Evolutionary conservation across 30 jellyfish, hydroid and myxozoan genomes (phyloP), one percentile per base, ranked within the genome.

Genomic region (Cassiopea xamachana): DNA sequence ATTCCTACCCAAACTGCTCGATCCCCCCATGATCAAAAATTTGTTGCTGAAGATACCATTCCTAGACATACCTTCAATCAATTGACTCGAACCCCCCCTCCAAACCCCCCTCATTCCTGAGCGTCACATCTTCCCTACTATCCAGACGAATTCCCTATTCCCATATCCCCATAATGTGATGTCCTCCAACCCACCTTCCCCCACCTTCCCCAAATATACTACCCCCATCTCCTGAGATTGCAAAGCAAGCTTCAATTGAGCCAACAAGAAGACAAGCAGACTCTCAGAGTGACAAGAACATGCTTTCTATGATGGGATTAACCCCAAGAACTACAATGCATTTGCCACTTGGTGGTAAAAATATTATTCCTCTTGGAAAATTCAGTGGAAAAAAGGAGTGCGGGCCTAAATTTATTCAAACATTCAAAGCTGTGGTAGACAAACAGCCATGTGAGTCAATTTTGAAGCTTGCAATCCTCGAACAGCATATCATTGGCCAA

Each of bases 401-500:
- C 55, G 48, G 87, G 87, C 87, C 87, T 46, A 78, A 10, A 78
- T 78, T 78, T 19, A 81, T 69, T 3, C 90, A 62, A 44, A 58
- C 80, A 19, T 62, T 60, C 69, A 81, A 81, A 39, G 90, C 90
- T 18, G 90, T 55, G 69, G 90, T 81, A 27, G 90, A 81, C 84
- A 81, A 58, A 15, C 90, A 61, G 69, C 90, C 69, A 44, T 61
- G 60, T 61, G 90, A 81, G 60, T 75, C 74, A 10, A 78, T 78
- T 58, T 74, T 78, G 48, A 78, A 45, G 87, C 87, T 78, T 78
- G 87, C 87, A 58, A 78, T 78, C 75, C 87, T 75, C 85, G 85
- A 75, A 75, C 85, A 75, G 85, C 85, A 75, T 75, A 59, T 75
- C 69, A 75, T 75, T 75, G 85, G 70, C 70, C 70, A 1, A 75